A percentile compares a stretch with the other conserved stretches of the same genome.
Conservation (phyloP, 2,888 invertebrate genomes). For the Drosophila dives region DNA sequence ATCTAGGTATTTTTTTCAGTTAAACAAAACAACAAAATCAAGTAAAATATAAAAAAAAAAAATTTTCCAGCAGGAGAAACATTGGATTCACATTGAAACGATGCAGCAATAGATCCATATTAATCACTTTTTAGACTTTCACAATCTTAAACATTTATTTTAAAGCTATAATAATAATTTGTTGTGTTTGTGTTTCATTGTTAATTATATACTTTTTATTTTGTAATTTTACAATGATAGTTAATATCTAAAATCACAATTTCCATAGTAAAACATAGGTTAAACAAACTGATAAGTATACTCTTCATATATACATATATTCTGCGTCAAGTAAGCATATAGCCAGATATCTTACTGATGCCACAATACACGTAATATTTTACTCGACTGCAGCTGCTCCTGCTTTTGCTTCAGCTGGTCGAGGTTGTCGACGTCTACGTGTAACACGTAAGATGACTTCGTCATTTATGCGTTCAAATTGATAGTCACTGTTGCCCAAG, state of each 20-base stretch:
- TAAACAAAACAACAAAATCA: background rate
- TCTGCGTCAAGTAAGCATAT: slow-evolving; percentile 19
- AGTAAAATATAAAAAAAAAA: background rate
- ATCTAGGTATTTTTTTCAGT: background rate
- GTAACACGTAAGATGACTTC: slow-evolving; percentile 79
- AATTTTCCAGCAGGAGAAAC: background rate
- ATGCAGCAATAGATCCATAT: background rate
- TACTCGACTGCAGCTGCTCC: background rate
- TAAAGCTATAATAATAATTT: background rate
- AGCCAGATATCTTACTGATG: slow-evolving; percentile 28
- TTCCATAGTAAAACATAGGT: background rate
- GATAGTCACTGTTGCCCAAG: slow-evolving; percentile 79
- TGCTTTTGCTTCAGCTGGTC: background rate
- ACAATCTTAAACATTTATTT: background rate
- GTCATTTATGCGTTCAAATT: slow-evolving; percentile 78
- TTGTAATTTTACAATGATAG: background rate
- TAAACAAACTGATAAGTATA: background rate
- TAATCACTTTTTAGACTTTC: background rate
- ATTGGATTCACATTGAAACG: background rate
- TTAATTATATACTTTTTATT: background rate
- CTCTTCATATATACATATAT: background rate
- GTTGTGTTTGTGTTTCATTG: background rate
- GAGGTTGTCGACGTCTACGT: slow-evolving; percentile 43
- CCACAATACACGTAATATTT: background rate
- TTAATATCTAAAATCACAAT: slow-evolving; percentile 16